A percentile compares a stretch with the other conserved stretches of the same genome.
Evolutionary conservation across 1,140 invertebrate species (phyloP).

Genomic region (Batillaria attramentaria): DNA sequence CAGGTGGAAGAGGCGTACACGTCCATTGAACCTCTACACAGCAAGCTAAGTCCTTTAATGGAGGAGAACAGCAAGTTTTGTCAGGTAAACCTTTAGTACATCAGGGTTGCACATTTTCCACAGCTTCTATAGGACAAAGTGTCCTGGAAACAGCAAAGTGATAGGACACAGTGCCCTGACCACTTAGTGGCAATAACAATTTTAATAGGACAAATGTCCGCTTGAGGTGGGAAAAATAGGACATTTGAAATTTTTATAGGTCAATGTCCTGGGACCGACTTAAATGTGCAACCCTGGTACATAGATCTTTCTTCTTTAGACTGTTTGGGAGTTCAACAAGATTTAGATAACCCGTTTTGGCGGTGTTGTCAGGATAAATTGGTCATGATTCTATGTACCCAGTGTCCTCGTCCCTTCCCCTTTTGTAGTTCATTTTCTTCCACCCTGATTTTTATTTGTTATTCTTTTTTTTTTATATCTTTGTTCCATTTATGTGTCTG

Average conservation of each 20-base stretch:
- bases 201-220: no score
- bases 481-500: constrained; percentile 30
- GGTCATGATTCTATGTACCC: neutral
- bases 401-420: neutral
- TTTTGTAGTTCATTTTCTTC: neutral
- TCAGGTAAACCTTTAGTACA: constrained; percentile 66
- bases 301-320: constrained; percentile 15
- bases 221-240: no score
- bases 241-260: no score
- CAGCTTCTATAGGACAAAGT: no score
- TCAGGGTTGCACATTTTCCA: no score
- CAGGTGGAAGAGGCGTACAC: constrained; percentile 79
- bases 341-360: neutral
- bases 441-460: no score
- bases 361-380: neutral
- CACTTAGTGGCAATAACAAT: no score
- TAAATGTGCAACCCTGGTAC: no score
- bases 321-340: neutral
- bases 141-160: no score
- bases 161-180: no score
- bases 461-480: constrained; percentile 34
- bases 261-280: no score
- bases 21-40: constrained; percentile 80
- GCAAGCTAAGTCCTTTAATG: constrained; percentile 86
- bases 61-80: constrained; percentile 93